Base-by-base conservation (phyloP, 2,888 invertebrate genomes). In the Eurytoma adleriae region DNA sequence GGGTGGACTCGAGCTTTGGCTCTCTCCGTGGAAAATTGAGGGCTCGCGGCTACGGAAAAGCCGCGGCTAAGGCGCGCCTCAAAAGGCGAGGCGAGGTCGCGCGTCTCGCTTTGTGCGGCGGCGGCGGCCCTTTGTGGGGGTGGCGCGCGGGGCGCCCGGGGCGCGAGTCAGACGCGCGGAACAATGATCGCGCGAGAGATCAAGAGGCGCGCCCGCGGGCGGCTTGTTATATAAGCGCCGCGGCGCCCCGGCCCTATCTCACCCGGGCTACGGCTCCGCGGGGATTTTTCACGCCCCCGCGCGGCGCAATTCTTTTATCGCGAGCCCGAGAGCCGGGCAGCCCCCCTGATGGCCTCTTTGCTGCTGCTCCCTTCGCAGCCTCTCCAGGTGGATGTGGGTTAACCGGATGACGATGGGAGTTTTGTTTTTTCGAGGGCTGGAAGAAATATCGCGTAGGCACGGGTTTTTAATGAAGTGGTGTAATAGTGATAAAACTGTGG, bases 101-200 rank as follows among this genome's bases (percentile, higher is more conserved):
- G 88, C 88, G 88, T n/a, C 87, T 86, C 89, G 87, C 89, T 89
- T 89, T 90, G 89, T 90, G 40, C 88, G 87, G 86, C 85, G 84
- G 13, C 48, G 20, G 4, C n/a, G 4, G 3, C 40, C 40, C 40
- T 40, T 40, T 40, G 40, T 40, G 40, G 62, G 10, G 50, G 81
- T 79, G 83, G 85, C 86, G 86, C 86, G 84, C 7, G 83, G 83
- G 82, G 83, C 84, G 85, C 85, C 82, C 82, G 84, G 85, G 85
- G 85, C 54, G 40, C 56, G 16, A 30, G 10, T 57, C 24, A n/a
- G 68, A 13, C 27, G 82, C 83, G 85, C 85, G 85, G 86, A 85
- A 88, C 88, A 87, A 89, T 89, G 88, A 88, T 88, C 86, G 86
- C 86, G 83, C 62, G 70, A 66, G 86, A 89, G 88, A 89, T 90